Evolutionary conservation across 2,888 invertebrate genomes (phyloP).

Genomic region (Suillia variegata): DNA sequence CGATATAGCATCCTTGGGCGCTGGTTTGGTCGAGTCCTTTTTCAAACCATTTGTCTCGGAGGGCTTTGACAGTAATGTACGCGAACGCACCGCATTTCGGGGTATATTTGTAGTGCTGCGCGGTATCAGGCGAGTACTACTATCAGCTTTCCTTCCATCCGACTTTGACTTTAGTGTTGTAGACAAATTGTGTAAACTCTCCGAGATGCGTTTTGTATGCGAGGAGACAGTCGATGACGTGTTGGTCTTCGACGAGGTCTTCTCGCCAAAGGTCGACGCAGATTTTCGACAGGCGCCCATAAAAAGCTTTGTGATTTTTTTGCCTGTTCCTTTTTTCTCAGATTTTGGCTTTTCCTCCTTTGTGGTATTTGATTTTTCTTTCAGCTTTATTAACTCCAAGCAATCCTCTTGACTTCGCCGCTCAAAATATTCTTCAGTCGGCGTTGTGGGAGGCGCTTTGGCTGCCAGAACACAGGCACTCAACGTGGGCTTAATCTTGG

Average conservation of each 20-base stretch:
- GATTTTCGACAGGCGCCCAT: too few species aligned
- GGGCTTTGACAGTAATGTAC: conserved; percentile 3
- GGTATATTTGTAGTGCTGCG: conserved; percentile 34
- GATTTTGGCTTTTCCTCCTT: not conserved
- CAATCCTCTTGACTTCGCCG: too few species aligned
- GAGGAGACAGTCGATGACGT: not conserved
- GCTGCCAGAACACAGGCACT: conserved; percentile 8
- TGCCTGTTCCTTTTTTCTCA: too few species aligned
- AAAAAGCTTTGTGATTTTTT: too few species aligned
- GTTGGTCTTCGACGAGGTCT: too few species aligned
- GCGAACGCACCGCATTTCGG: conserved; percentile 10
- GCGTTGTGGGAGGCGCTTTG: conserved; percentile 9
- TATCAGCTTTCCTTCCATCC: conserved; percentile 14
- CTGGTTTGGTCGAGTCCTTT: not conserved
- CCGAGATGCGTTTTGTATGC: conserved; percentile 26
- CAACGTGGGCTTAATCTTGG: not conserved
- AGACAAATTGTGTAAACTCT: conserved; percentile 24
- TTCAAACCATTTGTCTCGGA: conserved; percentile 13
- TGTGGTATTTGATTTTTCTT: not conserved
- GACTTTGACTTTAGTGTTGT: conserved; percentile 18
- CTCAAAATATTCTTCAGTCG: conserved; percentile 12
- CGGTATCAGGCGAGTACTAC: conserved; percentile 21
- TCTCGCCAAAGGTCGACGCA: too few species aligned
- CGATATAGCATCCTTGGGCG: conserved; percentile 21
- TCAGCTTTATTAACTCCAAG: too few species aligned